Evolutionary conservation across 53 echinoderm and acorn worm genomes (phyloP).

Genomic region (Crossaster papposus): DNA sequence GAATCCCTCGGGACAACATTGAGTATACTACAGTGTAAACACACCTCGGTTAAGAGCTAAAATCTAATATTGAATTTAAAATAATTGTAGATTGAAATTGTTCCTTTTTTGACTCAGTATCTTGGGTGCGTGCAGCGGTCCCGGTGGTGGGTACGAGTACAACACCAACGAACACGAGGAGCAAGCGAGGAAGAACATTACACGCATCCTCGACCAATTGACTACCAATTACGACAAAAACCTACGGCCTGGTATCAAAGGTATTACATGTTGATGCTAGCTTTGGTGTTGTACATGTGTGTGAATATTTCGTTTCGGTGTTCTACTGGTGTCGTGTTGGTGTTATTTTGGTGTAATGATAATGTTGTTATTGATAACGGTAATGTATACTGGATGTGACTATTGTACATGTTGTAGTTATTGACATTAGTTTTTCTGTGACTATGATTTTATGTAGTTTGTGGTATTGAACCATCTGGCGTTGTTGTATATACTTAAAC

Average conservation of each 20-base stretch:
- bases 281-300: not conserved
- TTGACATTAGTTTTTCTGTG: too few species aligned
- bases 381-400: not conserved
- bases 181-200: conserved; percentile 80
- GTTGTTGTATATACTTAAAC: not conserved
- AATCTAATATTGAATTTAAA: too few species aligned
- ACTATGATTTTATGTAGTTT: not conserved
- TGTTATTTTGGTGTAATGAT: not conserved
- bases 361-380: not conserved
- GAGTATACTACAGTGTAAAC: too few species aligned
- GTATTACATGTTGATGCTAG: conserved; percentile 41
- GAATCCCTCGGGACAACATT: too few species aligned
- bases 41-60: too few species aligned
- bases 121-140: conserved; percentile 4
- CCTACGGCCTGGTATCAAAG: conserved; percentile 81
- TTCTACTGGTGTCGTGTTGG: not conserved
- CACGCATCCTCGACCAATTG: conserved; percentile 73
- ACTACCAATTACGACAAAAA: conserved; percentile 83
- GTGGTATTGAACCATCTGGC: not conserved
- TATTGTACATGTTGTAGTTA: not conserved
- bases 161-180: conserved; percentile 67
- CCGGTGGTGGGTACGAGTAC: not conserved
- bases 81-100: too few species aligned
- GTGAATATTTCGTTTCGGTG: not conserved
- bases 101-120: conserved; percentile 7